Conservation (phyloP, 2,888 invertebrate species). For the Oxycera nigricornis region DNA sequence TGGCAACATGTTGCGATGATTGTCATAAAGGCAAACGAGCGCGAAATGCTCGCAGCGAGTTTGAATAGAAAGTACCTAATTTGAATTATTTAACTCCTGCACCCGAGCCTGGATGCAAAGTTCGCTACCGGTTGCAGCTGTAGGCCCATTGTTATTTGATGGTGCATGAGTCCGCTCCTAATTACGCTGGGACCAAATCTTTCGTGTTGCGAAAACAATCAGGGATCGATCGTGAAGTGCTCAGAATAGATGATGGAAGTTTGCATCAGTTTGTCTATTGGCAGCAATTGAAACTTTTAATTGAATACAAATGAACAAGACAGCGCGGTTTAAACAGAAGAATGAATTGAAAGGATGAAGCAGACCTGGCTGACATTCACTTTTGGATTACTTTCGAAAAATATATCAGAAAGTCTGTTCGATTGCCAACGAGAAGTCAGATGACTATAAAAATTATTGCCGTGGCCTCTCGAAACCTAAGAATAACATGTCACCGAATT, state of each 20-base stretch:
- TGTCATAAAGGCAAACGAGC: constrained; percentile 26
- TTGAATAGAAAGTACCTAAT: constrained; percentile 23
- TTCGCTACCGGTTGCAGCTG: background rate
- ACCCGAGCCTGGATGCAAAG: background rate
- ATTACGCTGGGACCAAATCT: background rate
- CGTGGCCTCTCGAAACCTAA: too few species aligned
- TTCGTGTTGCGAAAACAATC: background rate
- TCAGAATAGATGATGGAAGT: background rate
- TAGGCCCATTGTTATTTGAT: constrained; percentile 4
- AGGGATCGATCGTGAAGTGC: background rate
- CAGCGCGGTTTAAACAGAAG: too few species aligned
- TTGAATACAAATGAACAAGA: too few species aligned
- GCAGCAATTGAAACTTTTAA: too few species aligned
- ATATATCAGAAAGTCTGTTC: too few species aligned
- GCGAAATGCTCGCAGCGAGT: background rate
- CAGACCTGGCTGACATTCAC: too few species aligned
- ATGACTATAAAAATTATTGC: too few species aligned
- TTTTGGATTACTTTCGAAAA: too few species aligned
- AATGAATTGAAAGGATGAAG: too few species aligned
- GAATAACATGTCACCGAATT: too few species aligned
- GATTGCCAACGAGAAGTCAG: too few species aligned
- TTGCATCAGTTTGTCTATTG: too few species aligned
- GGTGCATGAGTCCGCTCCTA: background rate
- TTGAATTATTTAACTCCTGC: constrained; percentile 18
- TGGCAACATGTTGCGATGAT: constrained; percentile 37